Evolutionary conservation across 2,888 invertebrate genomes (phyloP).

Genomic region (Urechis unicinctus): DNA sequence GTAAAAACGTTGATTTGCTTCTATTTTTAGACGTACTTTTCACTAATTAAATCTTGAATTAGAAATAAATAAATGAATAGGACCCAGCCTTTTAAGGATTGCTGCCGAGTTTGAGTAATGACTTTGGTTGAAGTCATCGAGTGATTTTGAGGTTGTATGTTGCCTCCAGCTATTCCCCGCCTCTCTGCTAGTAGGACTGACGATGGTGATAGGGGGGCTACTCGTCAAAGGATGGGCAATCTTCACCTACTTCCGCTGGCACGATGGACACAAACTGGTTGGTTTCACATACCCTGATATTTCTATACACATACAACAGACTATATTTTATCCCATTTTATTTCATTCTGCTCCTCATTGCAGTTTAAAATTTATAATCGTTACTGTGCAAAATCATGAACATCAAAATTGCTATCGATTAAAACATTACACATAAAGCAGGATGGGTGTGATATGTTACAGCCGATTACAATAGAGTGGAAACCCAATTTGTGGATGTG

Average conservation of each 20-base stretch:
- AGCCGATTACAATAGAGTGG: constrained; percentile 11
- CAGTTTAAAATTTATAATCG: neutral
- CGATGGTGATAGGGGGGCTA: constrained; percentile 15
- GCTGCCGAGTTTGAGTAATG: no score
- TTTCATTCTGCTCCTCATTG: no score
- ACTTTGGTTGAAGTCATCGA: neutral
- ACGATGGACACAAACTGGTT: constrained; percentile 4
- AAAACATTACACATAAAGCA: neutral
- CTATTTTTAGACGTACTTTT: no score
- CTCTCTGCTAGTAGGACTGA: constrained; percentile 11
- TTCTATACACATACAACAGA: neutral
- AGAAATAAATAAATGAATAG: no score
- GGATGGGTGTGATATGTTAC: neutral
- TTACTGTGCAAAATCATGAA: neutral
- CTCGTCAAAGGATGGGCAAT: constrained; percentile 11
- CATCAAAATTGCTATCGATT: neutral
- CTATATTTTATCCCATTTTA: neutral
- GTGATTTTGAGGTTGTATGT: neutral
- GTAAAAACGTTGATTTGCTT: no score
- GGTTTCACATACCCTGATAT: neutral
- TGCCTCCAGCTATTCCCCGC: constrained; percentile 11
- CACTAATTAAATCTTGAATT: no score
- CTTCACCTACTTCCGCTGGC: constrained; percentile 9
- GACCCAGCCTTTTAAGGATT: no score
- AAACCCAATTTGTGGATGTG: constrained; percentile 15